Evolutionary conservation across 2,113 vertebrate genomes (phyloP).

Genomic region (Oreotrochilus melanogaster): DNA sequence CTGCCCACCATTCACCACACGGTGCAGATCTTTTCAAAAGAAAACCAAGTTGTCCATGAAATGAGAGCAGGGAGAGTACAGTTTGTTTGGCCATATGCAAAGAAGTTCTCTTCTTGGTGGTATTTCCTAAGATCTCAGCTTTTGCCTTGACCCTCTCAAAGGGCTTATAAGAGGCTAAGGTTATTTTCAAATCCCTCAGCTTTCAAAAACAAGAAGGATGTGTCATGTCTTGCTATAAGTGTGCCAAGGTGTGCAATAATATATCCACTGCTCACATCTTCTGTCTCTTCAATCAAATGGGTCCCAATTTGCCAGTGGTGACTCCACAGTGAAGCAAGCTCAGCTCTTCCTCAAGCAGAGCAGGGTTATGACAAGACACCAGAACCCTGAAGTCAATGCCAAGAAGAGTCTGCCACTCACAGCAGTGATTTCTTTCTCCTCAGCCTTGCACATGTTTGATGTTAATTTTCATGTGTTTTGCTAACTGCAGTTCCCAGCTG

Average conservation of each 20-base stretch:
- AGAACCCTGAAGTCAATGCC: neutral
- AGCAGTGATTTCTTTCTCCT: neutral
- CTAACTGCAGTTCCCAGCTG: neutral
- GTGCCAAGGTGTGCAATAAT: neutral
- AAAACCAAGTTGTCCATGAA: neutral
- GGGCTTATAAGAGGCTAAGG: neutral
- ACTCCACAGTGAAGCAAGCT: neutral
- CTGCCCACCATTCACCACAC: accelerated
- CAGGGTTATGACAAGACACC: neutral
- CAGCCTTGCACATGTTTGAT: neutral
- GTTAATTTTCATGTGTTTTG: neutral
- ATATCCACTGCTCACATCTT: neutral
- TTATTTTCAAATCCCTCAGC: neutral
- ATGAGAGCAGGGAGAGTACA: neutral
- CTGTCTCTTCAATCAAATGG: neutral
- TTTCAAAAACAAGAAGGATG: neutral
- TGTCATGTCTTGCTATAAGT: neutral
- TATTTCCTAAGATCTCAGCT: neutral
- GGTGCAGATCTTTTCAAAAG: neutral
- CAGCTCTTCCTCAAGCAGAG: neutral
- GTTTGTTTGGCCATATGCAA: neutral
- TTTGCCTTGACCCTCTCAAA: neutral
- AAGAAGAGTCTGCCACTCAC: neutral
- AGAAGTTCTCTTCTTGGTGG: neutral
- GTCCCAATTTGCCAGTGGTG: neutral